Conservation (phyloP, 2,888 invertebrate genomes). For the Oeneis ivallda region DNA sequence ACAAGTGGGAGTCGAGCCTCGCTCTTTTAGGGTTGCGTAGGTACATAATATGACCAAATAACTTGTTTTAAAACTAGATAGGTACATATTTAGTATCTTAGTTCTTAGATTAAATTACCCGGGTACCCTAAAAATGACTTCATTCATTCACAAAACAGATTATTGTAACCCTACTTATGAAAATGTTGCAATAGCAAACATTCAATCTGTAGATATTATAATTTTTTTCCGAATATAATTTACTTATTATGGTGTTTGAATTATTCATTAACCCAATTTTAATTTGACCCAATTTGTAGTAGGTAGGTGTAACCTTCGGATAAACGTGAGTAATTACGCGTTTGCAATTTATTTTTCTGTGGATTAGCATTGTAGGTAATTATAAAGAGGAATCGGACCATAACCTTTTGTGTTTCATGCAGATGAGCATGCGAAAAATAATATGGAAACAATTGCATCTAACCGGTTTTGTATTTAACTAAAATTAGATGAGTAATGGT, state of each 20-base stretch:
- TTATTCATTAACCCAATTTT: no score
- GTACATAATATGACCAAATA: no score
- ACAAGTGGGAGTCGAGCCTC: no score
- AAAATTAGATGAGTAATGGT: background rate
- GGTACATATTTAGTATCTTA: no score
- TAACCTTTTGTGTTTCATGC: constrained; percentile 26
- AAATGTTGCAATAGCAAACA: background rate
- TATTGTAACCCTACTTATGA: no score
- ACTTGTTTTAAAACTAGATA: no score
- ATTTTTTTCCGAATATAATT: background rate
- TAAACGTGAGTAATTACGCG: constrained; percentile 41
- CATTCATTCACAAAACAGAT: no score
- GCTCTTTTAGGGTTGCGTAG: no score
- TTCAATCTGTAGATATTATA: background rate
- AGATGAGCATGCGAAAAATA: constrained; percentile 12
- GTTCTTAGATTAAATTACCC: no score
- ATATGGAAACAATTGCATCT: constrained; percentile 7
- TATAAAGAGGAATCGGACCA: constrained; percentile 22
- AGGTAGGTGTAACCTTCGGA: constrained; percentile 3
- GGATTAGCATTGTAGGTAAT: constrained; percentile 29
- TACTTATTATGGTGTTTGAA: background rate
- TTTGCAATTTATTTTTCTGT: constrained; percentile 33
- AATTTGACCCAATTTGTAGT: background rate
- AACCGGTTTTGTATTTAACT: background rate
- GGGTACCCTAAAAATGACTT: no score